Evolutionary conservation across 2,113 vertebrate genomes (phyloP).

Genomic region (Stercorarius parasiticus): DNA sequence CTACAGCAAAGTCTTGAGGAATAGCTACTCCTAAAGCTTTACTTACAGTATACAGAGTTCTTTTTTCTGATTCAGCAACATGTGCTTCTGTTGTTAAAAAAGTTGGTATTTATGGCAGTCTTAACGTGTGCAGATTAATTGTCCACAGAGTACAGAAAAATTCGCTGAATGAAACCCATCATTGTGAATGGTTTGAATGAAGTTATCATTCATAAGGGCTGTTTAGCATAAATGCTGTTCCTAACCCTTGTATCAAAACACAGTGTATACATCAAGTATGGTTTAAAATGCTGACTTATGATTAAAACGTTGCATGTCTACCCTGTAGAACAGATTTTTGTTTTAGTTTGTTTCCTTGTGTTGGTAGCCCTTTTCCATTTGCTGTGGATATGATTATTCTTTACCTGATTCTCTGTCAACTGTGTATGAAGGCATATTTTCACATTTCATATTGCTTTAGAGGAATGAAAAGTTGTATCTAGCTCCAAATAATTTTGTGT

Average conservation of each 20-base stretch:
- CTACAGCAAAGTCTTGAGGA: not conserved
- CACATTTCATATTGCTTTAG: not conserved
- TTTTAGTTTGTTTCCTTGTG: not conserved
- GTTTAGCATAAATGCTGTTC: constrained; percentile 9
- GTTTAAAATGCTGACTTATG: not conserved
- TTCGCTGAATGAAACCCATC: constrained; percentile 36
- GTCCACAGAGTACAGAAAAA: constrained; percentile 15
- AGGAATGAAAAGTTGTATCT: not conserved
- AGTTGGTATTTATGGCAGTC: not conserved
- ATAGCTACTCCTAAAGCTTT: not conserved
- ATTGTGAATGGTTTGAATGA: constrained; percentile 27
- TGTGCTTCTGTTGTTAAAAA: not conserved
- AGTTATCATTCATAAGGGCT: constrained; percentile 29
- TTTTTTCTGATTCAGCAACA: not conserved
- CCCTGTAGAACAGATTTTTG: not conserved
- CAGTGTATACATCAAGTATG: not conserved
- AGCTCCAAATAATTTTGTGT: not conserved
- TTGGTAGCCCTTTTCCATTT: not conserved
- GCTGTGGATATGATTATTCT: not conserved
- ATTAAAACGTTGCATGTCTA: not conserved
- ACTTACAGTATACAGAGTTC: not conserved
- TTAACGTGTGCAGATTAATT: constrained; percentile 8
- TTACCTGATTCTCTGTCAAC: not conserved
- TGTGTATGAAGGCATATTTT: not conserved
- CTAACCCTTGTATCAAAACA: constrained; percentile 46